Percentiles rank a stretch among this genome's conserved stretches.
These are phyloP conservation scores for Scaptomyza graminum DNA, from an alignment of 1,140 invertebrate genomes.

Conservation along the genomic window DNA sequence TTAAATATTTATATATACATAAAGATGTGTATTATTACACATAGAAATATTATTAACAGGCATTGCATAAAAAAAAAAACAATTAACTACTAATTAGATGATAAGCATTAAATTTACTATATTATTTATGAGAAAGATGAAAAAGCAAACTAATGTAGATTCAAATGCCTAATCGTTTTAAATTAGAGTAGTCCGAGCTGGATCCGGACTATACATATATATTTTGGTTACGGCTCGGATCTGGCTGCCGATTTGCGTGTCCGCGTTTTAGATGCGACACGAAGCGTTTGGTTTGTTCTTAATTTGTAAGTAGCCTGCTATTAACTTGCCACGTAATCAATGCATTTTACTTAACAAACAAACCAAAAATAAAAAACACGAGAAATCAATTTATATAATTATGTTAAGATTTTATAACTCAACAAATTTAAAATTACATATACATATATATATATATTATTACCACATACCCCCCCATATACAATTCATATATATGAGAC, in stretches of 20 bases:
- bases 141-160: conserved; percentile 68
- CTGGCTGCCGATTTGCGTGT: conserved; percentile 6
- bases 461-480: conserved; percentile 27
- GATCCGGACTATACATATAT: no score
- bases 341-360: conserved; percentile 70
- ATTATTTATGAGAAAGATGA: conserved; percentile 55
- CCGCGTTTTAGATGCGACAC: conserved; percentile 14
- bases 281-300: conserved; percentile 65
- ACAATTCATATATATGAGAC: conserved; percentile 50
- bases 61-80: conserved; percentile 37
- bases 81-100: conserved; percentile 62
- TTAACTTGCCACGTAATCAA: conserved; percentile 71
- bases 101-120: conserved; percentile 68
- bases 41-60: conserved; percentile 65
- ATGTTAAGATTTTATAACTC: conserved; percentile 82
- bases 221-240: neutral
- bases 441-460: conserved; percentile 33
- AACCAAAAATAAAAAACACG: no score
- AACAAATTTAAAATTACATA: conserved; percentile 42
- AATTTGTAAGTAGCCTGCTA: conserved; percentile 75
- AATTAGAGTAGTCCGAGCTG: conserved; percentile 23
- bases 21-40: conserved; percentile 48
- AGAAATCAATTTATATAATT: conserved; percentile 76
- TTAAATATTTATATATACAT: conserved; percentile 46
- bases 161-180: conserved; percentile 50